These are phyloP conservation scores for Tupiocoris notatus DNA, from an alignment of 2,888 invertebrate genomes.

Conservation along the genomic window DNA sequence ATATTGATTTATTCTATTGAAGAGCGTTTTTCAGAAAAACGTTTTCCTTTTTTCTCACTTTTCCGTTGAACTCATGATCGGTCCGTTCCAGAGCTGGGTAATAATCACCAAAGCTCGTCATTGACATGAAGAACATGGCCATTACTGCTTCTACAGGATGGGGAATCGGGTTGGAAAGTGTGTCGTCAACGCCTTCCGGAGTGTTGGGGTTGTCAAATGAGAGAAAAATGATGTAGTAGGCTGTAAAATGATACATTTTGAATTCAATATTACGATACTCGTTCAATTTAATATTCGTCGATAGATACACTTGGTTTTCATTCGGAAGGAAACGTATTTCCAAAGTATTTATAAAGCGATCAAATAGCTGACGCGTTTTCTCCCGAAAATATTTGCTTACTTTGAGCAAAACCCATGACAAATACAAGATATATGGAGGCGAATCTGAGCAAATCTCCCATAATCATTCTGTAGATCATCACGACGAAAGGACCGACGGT, in stretches of 20 bases:
- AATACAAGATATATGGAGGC: constrained; percentile 96
- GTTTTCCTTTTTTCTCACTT: constrained; percentile 59
- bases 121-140: constrained; percentile 98
- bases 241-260: constrained; percentile 55
- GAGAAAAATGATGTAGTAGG: constrained; percentile 86
- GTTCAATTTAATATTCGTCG: no score
- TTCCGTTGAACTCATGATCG: constrained; percentile 83
- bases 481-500: constrained; percentile 99
- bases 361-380: no score
- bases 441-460: constrained; percentile 92
- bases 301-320: no score
- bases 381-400: constrained; percentile 57
- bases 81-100: constrained; percentile 87
- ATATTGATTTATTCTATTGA: neutral
- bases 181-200: constrained; percentile 78
- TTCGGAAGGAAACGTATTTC: no score
- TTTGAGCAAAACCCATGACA: constrained; percentile 96
- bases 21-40: neutral
- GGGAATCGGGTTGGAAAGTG: constrained; percentile 80
- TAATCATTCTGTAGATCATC: constrained; percentile 98
- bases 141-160: constrained; percentile 92
- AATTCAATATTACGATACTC: neutral
- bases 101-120: constrained; percentile 94
- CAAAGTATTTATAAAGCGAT: no score
- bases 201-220: constrained; percentile 83